Conservation (phyloP, 2,797 vertebrate species). For the Novumbra hubbsi region DNA sequence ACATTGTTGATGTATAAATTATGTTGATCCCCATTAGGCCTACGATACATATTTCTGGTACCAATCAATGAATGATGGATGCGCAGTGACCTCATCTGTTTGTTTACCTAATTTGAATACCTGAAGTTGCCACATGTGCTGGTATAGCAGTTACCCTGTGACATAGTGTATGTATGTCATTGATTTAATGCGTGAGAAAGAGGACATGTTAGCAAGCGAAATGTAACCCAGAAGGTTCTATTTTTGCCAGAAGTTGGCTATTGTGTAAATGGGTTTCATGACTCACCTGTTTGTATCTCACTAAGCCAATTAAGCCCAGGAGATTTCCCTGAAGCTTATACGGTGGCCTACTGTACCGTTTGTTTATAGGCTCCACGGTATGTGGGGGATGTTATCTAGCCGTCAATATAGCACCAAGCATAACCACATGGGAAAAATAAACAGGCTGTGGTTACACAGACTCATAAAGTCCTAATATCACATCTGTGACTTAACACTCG, state of each 20-base stretch:
- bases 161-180: constrained; percentile 12
- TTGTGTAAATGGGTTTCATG: constrained; percentile 68
- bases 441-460: background rate
- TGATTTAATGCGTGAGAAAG: constrained; percentile 12
- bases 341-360: constrained; percentile 39
- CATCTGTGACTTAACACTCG: background rate
- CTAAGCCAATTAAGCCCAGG: constrained; percentile 68
- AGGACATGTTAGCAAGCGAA: constrained; percentile 13
- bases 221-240: constrained; percentile 22
- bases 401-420: constrained; percentile 38
- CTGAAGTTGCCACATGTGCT: background rate
- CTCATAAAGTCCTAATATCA: background rate
- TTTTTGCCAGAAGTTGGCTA: constrained; percentile 41
- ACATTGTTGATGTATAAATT: background rate
- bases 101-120: background rate
- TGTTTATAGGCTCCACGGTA: constrained; percentile 41
- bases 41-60: background rate
- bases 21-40: background rate
- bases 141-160: background rate
- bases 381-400: background rate
- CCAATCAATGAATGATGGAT: background rate
- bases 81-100: background rate
- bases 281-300: constrained; percentile 69
- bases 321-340: constrained; percentile 66
- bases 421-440: constrained; percentile 17